Evolutionary conservation across 2,888 invertebrate species (phyloP), one percentile per base, ranked within the genome.

Genomic region (Eupithecia vulgata): DNA sequence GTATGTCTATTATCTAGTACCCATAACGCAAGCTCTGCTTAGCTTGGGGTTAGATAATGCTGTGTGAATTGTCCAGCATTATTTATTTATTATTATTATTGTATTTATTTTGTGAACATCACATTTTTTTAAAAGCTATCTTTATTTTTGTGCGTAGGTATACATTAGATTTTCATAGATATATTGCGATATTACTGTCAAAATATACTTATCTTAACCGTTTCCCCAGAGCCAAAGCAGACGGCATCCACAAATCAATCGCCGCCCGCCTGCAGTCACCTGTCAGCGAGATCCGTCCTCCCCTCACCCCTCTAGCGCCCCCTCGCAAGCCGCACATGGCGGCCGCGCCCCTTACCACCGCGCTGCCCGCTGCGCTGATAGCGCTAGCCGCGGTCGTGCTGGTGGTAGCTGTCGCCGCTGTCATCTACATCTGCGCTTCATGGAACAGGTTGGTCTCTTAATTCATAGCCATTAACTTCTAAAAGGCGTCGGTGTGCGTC

Each of bases 371-470:
- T 80, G 98, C 98, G 0, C 94, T 99, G 40, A 97, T 99, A 77
- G 97, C 98, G 17, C 95, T 99, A 1, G 98, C 98, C 0, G 97
- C 97, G 71, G 96, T 99, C n/a, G 98, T 99, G 75, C 95, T 98
- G 57, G 95, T 99, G 1, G 95, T 98, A 12, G 98, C 98, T 12
- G 95, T 97, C 15, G 97, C 97, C 68, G 99, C 98, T 8, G 98
- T 99, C 67, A 96, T 98, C 69, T 98, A 99, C 86, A 98, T 99
- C 76, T 98, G 98, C 89, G 96, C 98, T 70, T 98, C 98, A 1
- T 99, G 98, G 98, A 97, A 98, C 40, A 65, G 65, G 65, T 65
- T 52, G n/a, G 48, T 52, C 7, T 45, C 45, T n/a, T 48, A 48
- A 5, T 7, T 48, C 17, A 1, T n/a, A 7, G 45, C 15, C 17